Evolutionary conservation across 2,888 invertebrate genomes (phyloP).

Genomic region (Trilocha varians): DNA sequence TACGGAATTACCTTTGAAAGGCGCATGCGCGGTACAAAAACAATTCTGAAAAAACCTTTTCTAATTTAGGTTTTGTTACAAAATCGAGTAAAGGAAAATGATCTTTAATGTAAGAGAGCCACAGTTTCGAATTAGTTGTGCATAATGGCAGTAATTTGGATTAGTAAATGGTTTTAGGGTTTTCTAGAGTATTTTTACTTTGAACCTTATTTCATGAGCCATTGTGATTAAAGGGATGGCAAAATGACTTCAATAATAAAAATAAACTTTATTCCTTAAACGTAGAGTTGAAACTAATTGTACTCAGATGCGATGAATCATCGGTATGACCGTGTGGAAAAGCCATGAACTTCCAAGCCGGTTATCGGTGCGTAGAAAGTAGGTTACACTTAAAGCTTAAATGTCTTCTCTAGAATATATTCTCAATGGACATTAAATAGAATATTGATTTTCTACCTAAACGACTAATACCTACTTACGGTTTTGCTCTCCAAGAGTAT

Average conservation of each 20-base stretch:
- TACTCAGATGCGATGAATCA: not conserved
- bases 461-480: too few relatives aligned
- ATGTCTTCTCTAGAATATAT: too few relatives aligned
- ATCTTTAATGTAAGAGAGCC: not conserved
- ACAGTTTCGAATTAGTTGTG: not conserved
- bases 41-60: not conserved
- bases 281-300: not conserved
- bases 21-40: not conserved
- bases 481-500: too few relatives aligned
- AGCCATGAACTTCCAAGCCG: not conserved
- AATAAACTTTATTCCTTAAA: not conserved
- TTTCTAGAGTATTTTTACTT: too few relatives aligned
- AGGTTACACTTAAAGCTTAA: not conserved
- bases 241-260: too few relatives aligned
- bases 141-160: too few relatives aligned
- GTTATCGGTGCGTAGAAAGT: not conserved
- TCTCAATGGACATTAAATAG: too few relatives aligned
- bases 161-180: too few relatives aligned
- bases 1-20: not conserved
- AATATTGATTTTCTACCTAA: too few relatives aligned
- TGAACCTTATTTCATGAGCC: too few relatives aligned
- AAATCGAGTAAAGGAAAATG: not conserved
- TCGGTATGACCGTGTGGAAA: slow-evolving; percentile 13
- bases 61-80: not conserved
- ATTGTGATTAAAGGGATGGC: too few relatives aligned